These are phyloP conservation scores for Phyllotreta striolata DNA, from an alignment of 2,888 invertebrate genomes.

Conservation along the genomic window DNA sequence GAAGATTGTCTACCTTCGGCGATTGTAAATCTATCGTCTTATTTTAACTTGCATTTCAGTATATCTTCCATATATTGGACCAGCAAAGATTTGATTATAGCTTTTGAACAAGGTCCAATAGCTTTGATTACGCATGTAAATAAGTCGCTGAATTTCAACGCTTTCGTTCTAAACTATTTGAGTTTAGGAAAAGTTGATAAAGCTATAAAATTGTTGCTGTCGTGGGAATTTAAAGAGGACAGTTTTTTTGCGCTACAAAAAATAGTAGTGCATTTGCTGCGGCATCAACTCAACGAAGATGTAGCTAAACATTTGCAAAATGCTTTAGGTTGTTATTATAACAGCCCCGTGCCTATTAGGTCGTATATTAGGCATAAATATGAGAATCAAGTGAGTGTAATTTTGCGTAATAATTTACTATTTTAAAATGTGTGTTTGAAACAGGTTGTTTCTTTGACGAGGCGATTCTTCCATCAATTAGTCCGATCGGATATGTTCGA, in stretches of 20 bases:
- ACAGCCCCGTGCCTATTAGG: constrained; percentile 72
- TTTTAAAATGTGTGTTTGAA: constrained; percentile 27
- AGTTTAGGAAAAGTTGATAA: constrained; percentile 70
- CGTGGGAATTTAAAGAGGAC: constrained; percentile 77
- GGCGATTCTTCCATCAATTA: constrained; percentile 87
- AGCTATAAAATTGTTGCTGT: constrained; percentile 71
- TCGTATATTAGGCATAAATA: constrained; percentile 76
- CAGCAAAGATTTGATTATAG: constrained; percentile 62
- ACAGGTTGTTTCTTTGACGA: constrained; percentile 81
- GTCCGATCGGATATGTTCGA: constrained; percentile 78
- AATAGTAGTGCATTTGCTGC: constrained; percentile 73
- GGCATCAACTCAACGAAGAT: constrained; percentile 66
- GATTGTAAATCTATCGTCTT: constrained; percentile 70
- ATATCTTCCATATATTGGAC: constrained; percentile 57
- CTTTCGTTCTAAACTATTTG: constrained; percentile 66
- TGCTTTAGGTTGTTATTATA: constrained; percentile 82
- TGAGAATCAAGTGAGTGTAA: constrained; percentile 65
- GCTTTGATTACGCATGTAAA: constrained; percentile 55
- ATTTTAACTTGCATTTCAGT: constrained; percentile 62
- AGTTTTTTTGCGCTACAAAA: constrained; percentile 79
- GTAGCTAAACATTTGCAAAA: constrained; percentile 75
- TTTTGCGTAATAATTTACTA: background rate
- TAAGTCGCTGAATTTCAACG: constrained; percentile 51
- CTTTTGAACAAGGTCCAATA: constrained; percentile 71
- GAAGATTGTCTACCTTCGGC: constrained; percentile 71